Conservation (phyloP, 1,140 invertebrate genomes). For the Cylas formicarius region DNA sequence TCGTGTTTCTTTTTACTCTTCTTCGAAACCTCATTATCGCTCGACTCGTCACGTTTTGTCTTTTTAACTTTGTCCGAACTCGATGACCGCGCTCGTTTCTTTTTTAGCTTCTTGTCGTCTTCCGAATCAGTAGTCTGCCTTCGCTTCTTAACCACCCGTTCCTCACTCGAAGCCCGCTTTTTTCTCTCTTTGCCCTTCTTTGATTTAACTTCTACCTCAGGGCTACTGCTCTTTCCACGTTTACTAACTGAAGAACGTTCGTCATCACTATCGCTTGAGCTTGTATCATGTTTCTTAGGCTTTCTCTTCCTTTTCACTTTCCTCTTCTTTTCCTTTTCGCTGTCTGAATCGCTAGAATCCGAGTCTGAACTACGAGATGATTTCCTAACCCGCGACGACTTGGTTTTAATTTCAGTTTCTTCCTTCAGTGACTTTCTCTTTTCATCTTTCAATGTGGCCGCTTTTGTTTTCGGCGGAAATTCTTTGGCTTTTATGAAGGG, state of each 20-base stretch:
- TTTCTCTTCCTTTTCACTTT: conserved; percentile 41
- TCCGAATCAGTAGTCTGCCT: conserved; percentile 40
- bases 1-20: conserved; percentile 45
- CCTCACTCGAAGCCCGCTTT: conserved; percentile 42
- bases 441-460: conserved; percentile 46
- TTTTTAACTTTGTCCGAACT: conserved; percentile 42
- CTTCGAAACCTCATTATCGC: conserved; percentile 46
- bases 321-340: conserved; percentile 45
- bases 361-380: conserved; percentile 31
- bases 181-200: conserved; percentile 35
- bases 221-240: conserved; percentile 27
- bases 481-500: conserved; percentile 72
- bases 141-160: conserved; percentile 44
- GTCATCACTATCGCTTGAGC: conserved; percentile 40
- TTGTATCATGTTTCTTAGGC: conserved; percentile 39
- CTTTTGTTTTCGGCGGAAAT: conserved; percentile 50
- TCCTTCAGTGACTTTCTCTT: conserved; percentile 43
- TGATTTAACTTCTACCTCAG: conserved; percentile 18
- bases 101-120: conserved; percentile 40
- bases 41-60: conserved; percentile 49
- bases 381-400: conserved; percentile 30
- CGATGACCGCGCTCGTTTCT: conserved; percentile 27
- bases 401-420: conserved; percentile 34
- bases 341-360: conserved; percentile 44
- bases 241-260: conserved; percentile 30